Base-by-base conservation (phyloP, 64 coral and sea anemone species). In the Pocillopora damicornis region DNA sequence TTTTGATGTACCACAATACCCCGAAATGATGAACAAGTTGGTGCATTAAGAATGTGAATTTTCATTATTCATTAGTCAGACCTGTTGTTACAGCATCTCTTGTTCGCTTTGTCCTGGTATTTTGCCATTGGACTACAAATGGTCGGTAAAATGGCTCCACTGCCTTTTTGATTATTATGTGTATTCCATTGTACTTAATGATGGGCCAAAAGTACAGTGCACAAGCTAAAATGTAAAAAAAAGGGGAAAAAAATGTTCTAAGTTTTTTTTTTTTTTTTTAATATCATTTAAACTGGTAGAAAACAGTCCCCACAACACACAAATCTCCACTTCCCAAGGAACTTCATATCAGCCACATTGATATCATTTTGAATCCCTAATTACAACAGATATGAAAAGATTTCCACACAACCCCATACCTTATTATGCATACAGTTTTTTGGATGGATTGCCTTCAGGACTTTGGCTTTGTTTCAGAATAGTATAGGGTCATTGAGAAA, bases 151-250 rank as follows among this genome's bases (percentile, higher is more conserved):
- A 98, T 88, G 90, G 92, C 75, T 89, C 76, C 57, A 94, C 56
- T 2, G 87, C 73, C 73, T 87, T 76, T 20, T 88, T 69, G 1
- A 98, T 60, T 51, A 63, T 93, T 18, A 78, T 87, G 77, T 98
- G 92, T 59, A 93, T 94, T 20, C 95, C 95, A 92, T 98, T 89
- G 76, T 94, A 92, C 20, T 91, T 94, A 16, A 93, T 88, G 36
- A 88, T 85, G 37, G 95, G 89, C 95, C 95, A 94, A 22, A 98
- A 74, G 68, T 89, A 98, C 68, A 98, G 64, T 61, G 86, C 42
- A 81, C 78, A 88, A 60, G 87, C 93, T 95, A 34, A 57, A 94
- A 85, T 45, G 8, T 14, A 90, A 93, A 4, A 86, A 14, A 89
- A 60, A 25, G 35, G 17, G 86, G 82, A 86, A 8, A 64, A 23